Conservation (phyloP, 1,140 invertebrate species). For the Drosophila pectinifera region DNA sequence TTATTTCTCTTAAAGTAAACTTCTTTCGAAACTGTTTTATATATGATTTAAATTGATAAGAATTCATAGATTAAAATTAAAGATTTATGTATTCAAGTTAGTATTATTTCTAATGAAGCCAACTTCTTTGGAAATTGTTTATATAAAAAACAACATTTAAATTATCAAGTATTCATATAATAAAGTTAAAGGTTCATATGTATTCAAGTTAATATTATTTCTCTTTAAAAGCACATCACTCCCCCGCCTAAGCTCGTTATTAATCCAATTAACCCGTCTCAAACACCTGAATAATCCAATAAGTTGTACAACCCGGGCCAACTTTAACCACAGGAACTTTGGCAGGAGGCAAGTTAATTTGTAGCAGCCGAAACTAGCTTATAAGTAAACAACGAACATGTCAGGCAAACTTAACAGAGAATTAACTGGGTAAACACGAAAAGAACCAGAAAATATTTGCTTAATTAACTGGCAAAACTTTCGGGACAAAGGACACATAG, state of each 20-base stretch:
- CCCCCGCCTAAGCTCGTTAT: not conserved
- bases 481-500: conserved; percentile 46
- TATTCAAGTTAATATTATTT: no score
- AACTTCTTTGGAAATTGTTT: no score
- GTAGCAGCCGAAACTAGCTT: conserved; percentile 41
- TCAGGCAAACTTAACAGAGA: conserved; percentile 58
- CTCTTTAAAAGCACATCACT: no score
- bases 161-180: no score
- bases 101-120: no score
- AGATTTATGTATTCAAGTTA: no score
- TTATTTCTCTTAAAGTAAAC: no score
- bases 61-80: no score
- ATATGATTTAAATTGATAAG: no score
- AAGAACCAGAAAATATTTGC: conserved; percentile 73
- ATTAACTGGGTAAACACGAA: conserved; percentile 73
- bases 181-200: no score
- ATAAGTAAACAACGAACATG: conserved; percentile 56
- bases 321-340: conserved; percentile 31
- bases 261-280: conserved; percentile 23
- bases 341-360: conserved; percentile 40
- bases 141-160: no score
- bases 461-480: conserved; percentile 82
- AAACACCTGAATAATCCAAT: conserved; percentile 49
- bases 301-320: conserved; percentile 23
- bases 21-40: no score